These are phyloP conservation scores for Sebastes melanostomus DNA, from an alignment of 2,797 vertebrate genomes.

Conservation along the genomic window DNA sequence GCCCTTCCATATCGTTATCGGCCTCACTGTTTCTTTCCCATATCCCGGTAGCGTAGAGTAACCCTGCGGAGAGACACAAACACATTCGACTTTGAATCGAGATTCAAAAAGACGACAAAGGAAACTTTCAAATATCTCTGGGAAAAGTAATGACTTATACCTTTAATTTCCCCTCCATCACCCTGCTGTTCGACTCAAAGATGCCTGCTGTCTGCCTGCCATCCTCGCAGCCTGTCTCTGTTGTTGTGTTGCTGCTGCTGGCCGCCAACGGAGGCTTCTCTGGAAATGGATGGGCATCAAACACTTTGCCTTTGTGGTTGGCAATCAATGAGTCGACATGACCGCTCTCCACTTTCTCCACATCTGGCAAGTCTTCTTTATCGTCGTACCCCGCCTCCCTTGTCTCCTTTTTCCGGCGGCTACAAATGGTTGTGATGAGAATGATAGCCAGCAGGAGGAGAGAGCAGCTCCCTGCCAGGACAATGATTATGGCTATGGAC, in stretches of 20 bases:
- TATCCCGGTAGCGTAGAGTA: constrained; percentile 89
- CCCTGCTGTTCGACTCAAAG: constrained; percentile 88
- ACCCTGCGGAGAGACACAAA: constrained; percentile 76
- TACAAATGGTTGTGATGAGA: constrained; percentile 93
- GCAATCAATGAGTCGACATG: constrained; percentile 81
- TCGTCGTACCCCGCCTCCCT: constrained; percentile 80
- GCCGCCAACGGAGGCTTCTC: constrained; percentile 82
- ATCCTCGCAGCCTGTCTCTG: constrained; percentile 81
- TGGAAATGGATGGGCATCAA: constrained; percentile 89
- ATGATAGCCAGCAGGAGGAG: constrained; percentile 92
- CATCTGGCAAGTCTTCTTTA: constrained; percentile 83
- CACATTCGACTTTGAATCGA: background rate
- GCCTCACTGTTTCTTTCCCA: constrained; percentile 86
- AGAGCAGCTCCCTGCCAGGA: constrained; percentile 93
- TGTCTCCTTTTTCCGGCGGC: constrained; percentile 86
- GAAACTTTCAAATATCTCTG: background rate
- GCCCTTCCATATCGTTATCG: constrained; percentile 94
- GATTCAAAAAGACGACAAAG: constrained; percentile 2
- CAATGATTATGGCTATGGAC: constrained; percentile 91
- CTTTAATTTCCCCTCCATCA: constrained; percentile 87
- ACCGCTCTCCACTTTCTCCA: constrained; percentile 84
- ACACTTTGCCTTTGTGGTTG: constrained; percentile 84
- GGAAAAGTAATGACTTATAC: constrained; percentile 72
- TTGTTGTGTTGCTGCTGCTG: constrained; percentile 72
- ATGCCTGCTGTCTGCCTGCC: constrained; percentile 81